Base-by-base conservation (phyloP, 2,797 vertebrate species). In the Pteronotus mesoamericanus region DNA sequence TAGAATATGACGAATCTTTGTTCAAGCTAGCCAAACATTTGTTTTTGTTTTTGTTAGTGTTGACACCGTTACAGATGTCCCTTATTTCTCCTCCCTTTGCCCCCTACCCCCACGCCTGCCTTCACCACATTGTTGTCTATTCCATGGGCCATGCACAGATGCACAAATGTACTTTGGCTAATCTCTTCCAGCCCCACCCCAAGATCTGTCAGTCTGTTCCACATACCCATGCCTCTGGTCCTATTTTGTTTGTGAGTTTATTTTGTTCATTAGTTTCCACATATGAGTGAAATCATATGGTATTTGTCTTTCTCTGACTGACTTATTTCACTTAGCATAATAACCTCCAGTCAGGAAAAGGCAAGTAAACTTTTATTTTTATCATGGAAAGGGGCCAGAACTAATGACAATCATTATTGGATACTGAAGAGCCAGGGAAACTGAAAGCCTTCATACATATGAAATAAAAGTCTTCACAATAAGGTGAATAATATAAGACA, bases 321-420 rank as follows among this genome's bases (percentile, higher is more conserved):
- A 15, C 14, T n/a, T 64, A n/a, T 64, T 64, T 64, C 61, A 64
- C 32, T 64, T 64, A n/a, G 29, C 61, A 16, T 64, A 64, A n/a
- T 64, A 64, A 12, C 64, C 32, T 32, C 61, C 15, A 64, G 61
- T 64, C 15, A 64, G 29, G 64, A 32, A n/a, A n/a, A 64, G 61
- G n/a, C 34, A 86, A 72, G 21, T 22, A 74, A 93, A 53, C 26
- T 66, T n/a, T n/a, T 75, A 95, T 37, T 77, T 95, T 95, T 64
- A 78, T 21, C 42, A 4, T 26, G 22, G 39, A 77, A 94, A 11
- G 84, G 5, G n/a, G 55, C 12, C 37, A 51, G 74, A 74, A 32
- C 55, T 83, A 72, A 91, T 90, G 57, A 72, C 14, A 80, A 85
- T 22, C 11, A 22, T 61, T 61, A 57, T 3, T 84, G 34, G 26